Evolutionary conservation across 2,797 vertebrate genomes (phyloP), one percentile per base, ranked within the genome.

Genomic region (Anableps anableps): DNA sequence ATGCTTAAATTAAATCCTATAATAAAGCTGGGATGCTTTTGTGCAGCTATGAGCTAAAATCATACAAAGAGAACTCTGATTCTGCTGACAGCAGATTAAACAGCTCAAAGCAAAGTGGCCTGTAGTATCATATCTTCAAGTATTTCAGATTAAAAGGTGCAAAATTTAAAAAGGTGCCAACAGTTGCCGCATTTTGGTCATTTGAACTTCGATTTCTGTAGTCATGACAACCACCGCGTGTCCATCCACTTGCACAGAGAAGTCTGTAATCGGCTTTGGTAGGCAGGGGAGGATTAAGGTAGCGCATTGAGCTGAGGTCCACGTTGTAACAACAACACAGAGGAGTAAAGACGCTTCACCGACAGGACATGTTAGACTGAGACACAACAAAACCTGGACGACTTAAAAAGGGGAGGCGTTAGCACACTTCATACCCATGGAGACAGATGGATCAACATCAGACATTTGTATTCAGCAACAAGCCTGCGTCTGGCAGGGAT

Each of bases 241-340:
- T 76, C 81, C 87, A 82, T 90, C 89, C 89, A 92, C 89, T 93
- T 82, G 83, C 79, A 86, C 76, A 26, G 83, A 80, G 86, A 89
- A 88, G 90, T 89, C 90, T 92, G 91, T 90, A 92, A 92, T 94
- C 87, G 82, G 88, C 90, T 92, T 92, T 83, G 83, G 94, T 93
- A 91, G 85, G 90, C 87, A 55, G 53, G 48, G 45, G 38, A 36
- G 83, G 92, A 94, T 95, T 93, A 93, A 80, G 76, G 82, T 43
- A 19, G 77, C 10, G 58, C 48, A 81, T 77, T 77, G 85, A 75
- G 75, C 82, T 26, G 48, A 86, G 72, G 79, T 58, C 68, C 64
- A 53, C 26, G 51, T 29, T 75, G 82, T 51, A 74, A 77, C 76
- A 38, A 77, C 81, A 85, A 86, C 83, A 80, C 34, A 60, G 70